phyloP scores from a whole-genome alignment of 2,888 invertebrate species.

The Erebia epiphron region DNA sequence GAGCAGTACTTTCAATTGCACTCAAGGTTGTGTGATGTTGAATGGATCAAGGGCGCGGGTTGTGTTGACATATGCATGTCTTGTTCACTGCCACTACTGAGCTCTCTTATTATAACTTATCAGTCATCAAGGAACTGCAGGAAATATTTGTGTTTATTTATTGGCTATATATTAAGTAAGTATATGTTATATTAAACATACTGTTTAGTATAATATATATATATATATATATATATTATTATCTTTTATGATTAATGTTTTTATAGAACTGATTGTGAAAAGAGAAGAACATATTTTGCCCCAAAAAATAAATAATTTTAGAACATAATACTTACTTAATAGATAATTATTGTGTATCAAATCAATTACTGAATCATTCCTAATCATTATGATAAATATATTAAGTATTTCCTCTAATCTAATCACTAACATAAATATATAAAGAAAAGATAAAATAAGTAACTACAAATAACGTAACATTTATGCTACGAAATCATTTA shows the following conservation, averaged over 20 bases:
- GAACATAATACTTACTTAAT: too few relatives aligned
- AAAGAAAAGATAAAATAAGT: background rate
- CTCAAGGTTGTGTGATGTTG: constrained; percentile 39
- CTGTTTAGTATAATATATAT: too few relatives aligned
- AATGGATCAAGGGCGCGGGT: constrained; percentile 35
- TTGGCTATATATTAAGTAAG: background rate
- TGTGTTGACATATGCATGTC: background rate
- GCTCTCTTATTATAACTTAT: background rate
- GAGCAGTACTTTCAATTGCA: constrained; percentile 34
- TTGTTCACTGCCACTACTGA: background rate
- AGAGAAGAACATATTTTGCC: too few relatives aligned
- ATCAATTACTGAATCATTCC: background rate
- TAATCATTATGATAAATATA: background rate
- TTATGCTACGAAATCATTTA: background rate
- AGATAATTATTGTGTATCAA: background rate
- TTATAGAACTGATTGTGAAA: too few relatives aligned
- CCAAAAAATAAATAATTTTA: too few relatives aligned
- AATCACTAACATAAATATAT: background rate
- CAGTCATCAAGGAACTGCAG: constrained; percentile 7
- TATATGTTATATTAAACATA: too few relatives aligned
- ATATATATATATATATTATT: too few relatives aligned
- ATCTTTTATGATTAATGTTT: too few relatives aligned
- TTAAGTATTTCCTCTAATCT: background rate
- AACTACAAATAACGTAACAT: background rate
- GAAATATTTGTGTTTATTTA: constrained; percentile 4